These are phyloP conservation scores for Sesia apiformis DNA, from an alignment of 2,888 invertebrate genomes.

Conservation along the genomic window DNA sequence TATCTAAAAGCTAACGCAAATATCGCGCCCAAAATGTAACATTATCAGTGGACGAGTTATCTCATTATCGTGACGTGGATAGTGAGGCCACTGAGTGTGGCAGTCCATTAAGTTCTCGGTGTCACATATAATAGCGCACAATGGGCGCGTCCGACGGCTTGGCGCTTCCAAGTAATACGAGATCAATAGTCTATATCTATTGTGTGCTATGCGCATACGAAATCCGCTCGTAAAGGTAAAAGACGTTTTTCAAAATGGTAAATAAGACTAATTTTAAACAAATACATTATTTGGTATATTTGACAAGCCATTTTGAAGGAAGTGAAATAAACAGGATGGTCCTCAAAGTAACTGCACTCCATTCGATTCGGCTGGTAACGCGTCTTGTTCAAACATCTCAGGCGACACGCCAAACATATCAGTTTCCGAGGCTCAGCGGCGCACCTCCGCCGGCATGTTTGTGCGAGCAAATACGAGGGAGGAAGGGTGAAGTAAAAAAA, in stretches of 20 bases:
- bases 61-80: constrained; percentile 4
- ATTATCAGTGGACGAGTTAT: neutral
- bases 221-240: neutral
- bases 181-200: constrained; percentile 25
- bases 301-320: neutral
- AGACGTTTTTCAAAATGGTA: neutral
- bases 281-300: neutral
- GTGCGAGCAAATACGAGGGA: constrained; percentile 49
- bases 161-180: constrained; percentile 38
- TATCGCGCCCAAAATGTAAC: neutral
- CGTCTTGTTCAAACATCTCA: constrained; percentile 55
- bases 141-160: constrained; percentile 34
- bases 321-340: constrained; percentile 17
- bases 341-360: constrained; percentile 49
- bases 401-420: constrained; percentile 55
- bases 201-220: neutral
- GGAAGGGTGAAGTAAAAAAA: constrained; percentile 61
- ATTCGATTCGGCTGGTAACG: constrained; percentile 41
- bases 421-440: constrained; percentile 46
- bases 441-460: constrained; percentile 47
- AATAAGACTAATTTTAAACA: neutral
- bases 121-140: constrained; percentile 50
- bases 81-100: constrained; percentile 24
- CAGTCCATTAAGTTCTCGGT: constrained; percentile 66
- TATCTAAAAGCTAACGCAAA: neutral